These are phyloP conservation scores for Rhinogobius similis DNA, from an alignment of 2,113 vertebrate genomes.

Conservation along the genomic window DNA sequence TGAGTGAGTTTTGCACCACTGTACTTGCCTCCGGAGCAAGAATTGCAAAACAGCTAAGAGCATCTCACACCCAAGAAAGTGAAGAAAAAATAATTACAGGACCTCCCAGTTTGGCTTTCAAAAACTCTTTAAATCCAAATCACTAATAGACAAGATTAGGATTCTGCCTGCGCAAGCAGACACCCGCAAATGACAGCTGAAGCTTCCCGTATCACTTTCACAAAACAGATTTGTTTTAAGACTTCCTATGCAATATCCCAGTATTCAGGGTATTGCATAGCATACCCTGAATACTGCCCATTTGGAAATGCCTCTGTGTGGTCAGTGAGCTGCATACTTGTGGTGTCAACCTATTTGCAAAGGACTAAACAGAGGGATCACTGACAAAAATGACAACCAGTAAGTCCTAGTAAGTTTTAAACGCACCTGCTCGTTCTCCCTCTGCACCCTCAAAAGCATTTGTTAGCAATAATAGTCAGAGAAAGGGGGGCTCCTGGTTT, in stretches of 20 bases:
- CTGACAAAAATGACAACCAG: not conserved
- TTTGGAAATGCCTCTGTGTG: conserved; percentile 33
- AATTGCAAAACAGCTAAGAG: conserved; percentile 74
- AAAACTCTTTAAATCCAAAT: conserved; percentile 20
- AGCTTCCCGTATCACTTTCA: conserved; percentile 23
- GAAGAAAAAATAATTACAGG: conserved; percentile 2
- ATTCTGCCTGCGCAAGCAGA: conserved; percentile 30
- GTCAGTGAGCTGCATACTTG: conserved; percentile 47
- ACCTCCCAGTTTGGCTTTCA: conserved; percentile 25
- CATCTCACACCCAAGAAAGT: conserved; percentile 25
- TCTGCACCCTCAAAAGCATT: too few species aligned
- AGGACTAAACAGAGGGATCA: conserved; percentile 33
- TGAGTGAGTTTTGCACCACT: too few species aligned
- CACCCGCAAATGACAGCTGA: conserved; percentile 20
- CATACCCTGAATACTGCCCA: conserved; percentile 27
- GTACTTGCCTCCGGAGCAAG: conserved; percentile 63
- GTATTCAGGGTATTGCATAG: too few species aligned
- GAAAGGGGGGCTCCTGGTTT: conserved; percentile 31
- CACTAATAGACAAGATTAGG: conserved; percentile 19
- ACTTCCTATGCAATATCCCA: too few species aligned
- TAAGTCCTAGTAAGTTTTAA: not conserved
- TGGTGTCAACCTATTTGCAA: conserved; percentile 19
- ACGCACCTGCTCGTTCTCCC: conserved; percentile 51
- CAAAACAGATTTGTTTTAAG: conserved; percentile 51
- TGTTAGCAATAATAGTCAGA: conserved; percentile 17